Evolutionary conservation across 2,797 vertebrate species (phyloP), one percentile per base, ranked within the genome.

Genomic region (Enoplosus armatus): DNA sequence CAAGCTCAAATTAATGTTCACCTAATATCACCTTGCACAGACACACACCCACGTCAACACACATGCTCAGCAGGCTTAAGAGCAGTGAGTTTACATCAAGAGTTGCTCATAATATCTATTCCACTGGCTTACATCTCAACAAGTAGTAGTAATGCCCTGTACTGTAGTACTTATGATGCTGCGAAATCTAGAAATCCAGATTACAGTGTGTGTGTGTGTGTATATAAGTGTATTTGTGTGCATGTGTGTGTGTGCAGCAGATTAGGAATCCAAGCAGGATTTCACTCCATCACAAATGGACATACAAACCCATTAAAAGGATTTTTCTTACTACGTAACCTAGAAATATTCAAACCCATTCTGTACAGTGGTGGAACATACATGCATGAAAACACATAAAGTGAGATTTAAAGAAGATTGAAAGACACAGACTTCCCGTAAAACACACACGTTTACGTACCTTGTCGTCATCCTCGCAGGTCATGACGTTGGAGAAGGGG

Each of bases 401-500:
- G 11, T 22, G 6, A 18, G 41, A 51, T 33, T 35, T 35, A 35
- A 35, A n/a, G n/a, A n/a, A n/a, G n/a, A n/a, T n/a, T n/a, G n/a
- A n/a, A n/a, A n/a, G n/a, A n/a, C n/a, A 41, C 63, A 41, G 12
- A 50, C 29, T 56, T 18, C 20, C 27, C 26, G 43, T 45, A 45
- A 18, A 7, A 45, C 18, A 3, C 41, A 31, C 16, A 29, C 1
- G 20, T 5, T 54, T 33, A 37, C 80, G 5, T 45, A 99, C 98
- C 97, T 99, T 99, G 93, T 99, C 98, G 0, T 98, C 98, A 14
- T 99, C 98, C 86, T 99, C 98, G 0, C 98, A 99, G 0, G 96
- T 98, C 98, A 99, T 98, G 91, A 97, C 98, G 0, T 98, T 99
- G 90, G 98, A 99, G 92, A 99, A 99, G 29, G 98, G 98, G 84